A percentile compares a stretch with the other conserved stretches of the same genome.
phyloP scores from a whole-genome alignment of 1,140 invertebrate species.

The Zophobas morio region DNA sequence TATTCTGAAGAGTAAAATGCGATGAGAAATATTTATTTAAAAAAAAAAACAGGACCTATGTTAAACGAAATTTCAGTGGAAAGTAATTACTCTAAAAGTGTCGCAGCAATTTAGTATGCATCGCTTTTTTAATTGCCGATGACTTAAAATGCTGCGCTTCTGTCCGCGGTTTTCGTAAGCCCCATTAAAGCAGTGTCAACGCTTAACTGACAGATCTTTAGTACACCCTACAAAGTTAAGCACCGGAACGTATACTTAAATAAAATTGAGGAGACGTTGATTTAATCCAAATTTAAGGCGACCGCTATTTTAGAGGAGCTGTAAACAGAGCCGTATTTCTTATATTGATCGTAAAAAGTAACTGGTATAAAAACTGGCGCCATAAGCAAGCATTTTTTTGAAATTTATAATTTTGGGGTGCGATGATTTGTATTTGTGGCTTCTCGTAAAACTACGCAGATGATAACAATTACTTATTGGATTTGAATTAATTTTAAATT shows the following conservation, averaged over 20 bases:
- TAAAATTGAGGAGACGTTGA: slow-evolving; percentile 17
- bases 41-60: no score
- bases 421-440: no score
- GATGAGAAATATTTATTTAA: no score
- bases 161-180: slow-evolving; percentile 1
- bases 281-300: slow-evolving; percentile 33
- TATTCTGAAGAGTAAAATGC: no score
- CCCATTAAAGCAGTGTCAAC: slow-evolving; percentile 13
- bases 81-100: no score
- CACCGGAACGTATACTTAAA: slow-evolving; percentile 15
- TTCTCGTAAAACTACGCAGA: no score
- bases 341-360: slow-evolving; percentile 16
- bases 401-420: slow-evolving; percentile 6
- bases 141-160: background rate
- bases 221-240: slow-evolving; percentile 14
- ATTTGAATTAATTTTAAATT: no score
- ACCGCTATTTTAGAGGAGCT: slow-evolving; percentile 11
- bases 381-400: slow-evolving; percentile 1
- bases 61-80: no score
- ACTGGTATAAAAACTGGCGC: slow-evolving; percentile 13
- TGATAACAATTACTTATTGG: no score
- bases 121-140: slow-evolving; percentile 12
- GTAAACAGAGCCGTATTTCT: slow-evolving; percentile 37
- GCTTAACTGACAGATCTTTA: slow-evolving; percentile 29
- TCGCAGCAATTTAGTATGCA: no score